Percentiles rank a stretch among this genome's conserved stretches.
These are phyloP conservation scores for Aradus depressus DNA, from an alignment of 2,888 invertebrate genomes.

Conservation along the genomic window DNA sequence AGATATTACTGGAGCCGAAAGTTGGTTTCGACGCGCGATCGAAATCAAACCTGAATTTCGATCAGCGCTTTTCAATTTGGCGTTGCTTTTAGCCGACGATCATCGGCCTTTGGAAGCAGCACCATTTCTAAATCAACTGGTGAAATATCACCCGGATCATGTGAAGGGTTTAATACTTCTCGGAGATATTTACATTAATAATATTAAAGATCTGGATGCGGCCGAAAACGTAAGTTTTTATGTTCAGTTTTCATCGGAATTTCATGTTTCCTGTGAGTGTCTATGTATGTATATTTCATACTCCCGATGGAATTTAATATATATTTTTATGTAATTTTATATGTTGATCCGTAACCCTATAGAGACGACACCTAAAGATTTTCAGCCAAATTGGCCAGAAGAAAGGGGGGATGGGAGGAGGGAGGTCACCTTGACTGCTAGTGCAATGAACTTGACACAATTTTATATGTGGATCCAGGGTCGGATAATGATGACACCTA, in stretches of 20 bases:
- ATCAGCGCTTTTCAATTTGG: slow-evolving; percentile 89
- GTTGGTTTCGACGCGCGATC: slow-evolving; percentile 81
- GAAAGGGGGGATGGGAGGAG: too few relatives aligned
- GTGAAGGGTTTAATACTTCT: slow-evolving; percentile 86
- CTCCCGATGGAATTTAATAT: neutral
- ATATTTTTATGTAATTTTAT: neutral
- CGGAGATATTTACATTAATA: slow-evolving; percentile 93
- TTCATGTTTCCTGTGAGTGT: neutral
- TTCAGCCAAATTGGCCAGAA: too few relatives aligned
- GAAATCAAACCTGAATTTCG: slow-evolving; percentile 80
- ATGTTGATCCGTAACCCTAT: neutral
- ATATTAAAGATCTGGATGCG: slow-evolving; percentile 84
- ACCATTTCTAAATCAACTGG: slow-evolving; percentile 80
- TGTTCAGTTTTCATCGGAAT: neutral
- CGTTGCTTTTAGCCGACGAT: slow-evolving; percentile 77
- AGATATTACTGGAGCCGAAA: slow-evolving; percentile 76
- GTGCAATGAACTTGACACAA: too few relatives aligned
- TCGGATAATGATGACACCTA: too few relatives aligned
- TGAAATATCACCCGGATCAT: slow-evolving; percentile 84
- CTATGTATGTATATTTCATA: neutral
- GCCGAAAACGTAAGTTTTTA: slow-evolving; percentile 69
- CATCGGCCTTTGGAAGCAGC: slow-evolving; percentile 82
- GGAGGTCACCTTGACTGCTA: too few relatives aligned
- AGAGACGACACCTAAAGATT: too few relatives aligned
- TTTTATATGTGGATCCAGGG: too few relatives aligned